Evolutionary conservation across 2,888 invertebrate genomes (phyloP), one percentile per base, ranked within the genome.

Genomic region (Marasmarcha lunaedactyla): DNA sequence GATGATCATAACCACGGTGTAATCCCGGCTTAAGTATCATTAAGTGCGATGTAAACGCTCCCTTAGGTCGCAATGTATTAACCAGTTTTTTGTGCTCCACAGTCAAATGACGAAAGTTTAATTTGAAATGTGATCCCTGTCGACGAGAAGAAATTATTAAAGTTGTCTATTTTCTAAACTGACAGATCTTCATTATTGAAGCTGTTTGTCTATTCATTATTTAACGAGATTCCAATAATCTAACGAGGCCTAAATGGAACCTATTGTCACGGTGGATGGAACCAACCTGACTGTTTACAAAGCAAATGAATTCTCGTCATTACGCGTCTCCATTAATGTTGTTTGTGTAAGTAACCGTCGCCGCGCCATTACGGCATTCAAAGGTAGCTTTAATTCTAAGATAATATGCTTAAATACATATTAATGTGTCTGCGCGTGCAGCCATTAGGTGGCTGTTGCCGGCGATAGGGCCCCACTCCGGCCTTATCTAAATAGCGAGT

Each of bases 361-460:
- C n/a, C 30, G 30, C 9, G 30, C 39, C 38, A 41, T 41, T 40
- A 41, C 15, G 13, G 38, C 39, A 33, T 27, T 12, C 38, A 37
- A 40, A 36, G 38, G 41, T 43, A 27, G 30, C 38, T 33, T 25
- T 36, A 15, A 20, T 30, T 37, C 30, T 11, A 11, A 30, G 30
- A 30, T 30, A 30, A 30, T 30, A 30, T 30, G 30, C 30, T 30
- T n/a, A 30, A 11, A 30, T 30, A 30, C 30, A 30, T 30, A 11
- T 30, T n/a, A 30, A 30, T 30, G 30, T 30, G 30, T 44, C 9
- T 30, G 30, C 10, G 30, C 43, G 45, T 39, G 42, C 41, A 33
- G 42, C 52, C 47, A 51, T 55, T 57, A 50, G 45, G 39, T 30
- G 30, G 30, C 30, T 30, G 30, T 11, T 30, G n/a, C 30, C 2